phyloP scores from a whole-genome alignment of 1,140 invertebrate genomes.

The Aethina tumida region DNA sequence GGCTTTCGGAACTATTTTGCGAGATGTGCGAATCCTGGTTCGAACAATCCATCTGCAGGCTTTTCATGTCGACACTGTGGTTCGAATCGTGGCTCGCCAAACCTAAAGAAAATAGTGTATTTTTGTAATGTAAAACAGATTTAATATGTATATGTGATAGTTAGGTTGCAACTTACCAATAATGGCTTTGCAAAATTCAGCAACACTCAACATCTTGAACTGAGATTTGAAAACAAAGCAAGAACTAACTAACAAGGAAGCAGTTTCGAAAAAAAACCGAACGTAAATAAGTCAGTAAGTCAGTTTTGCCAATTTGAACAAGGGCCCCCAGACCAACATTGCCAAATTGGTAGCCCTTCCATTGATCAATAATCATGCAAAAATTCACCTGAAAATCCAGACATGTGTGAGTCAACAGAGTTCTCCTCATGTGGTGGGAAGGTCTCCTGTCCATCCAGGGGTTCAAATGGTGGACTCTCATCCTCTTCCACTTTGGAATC shows the following conservation, averaged over 20 bases:
- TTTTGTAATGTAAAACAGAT: conserved; percentile 31
- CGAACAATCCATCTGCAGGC: conserved; percentile 30
- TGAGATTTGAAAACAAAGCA: too few relatives aligned
- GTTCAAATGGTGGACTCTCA: conserved; percentile 58
- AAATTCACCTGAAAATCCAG: conserved; percentile 47
- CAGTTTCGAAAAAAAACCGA: too few relatives aligned
- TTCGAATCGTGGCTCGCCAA: conserved; percentile 25
- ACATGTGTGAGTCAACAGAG: conserved; percentile 47
- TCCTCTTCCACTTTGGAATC: conserved; percentile 52
- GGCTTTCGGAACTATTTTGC: conserved; percentile 49
- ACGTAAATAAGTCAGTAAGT: too few relatives aligned
- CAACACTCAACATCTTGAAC: too few relatives aligned
- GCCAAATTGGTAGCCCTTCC: too few relatives aligned
- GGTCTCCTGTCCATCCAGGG: conserved; percentile 38
- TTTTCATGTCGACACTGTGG: conserved; percentile 19
- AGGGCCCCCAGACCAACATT: too few relatives aligned
- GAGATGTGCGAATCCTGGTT: conserved; percentile 48
- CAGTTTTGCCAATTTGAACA: too few relatives aligned
- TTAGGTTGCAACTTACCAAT: too few relatives aligned
- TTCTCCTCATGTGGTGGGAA: conserved; percentile 26
- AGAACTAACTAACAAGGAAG: too few relatives aligned
- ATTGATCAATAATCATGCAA: too few relatives aligned
- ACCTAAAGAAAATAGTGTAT: conserved; percentile 42
- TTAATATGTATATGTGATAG: too few relatives aligned
- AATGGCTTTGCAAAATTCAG: too few relatives aligned